phyloP scores from a whole-genome alignment of 2,888 invertebrate genomes.

The Pristionchus entomophagus region DNA sequence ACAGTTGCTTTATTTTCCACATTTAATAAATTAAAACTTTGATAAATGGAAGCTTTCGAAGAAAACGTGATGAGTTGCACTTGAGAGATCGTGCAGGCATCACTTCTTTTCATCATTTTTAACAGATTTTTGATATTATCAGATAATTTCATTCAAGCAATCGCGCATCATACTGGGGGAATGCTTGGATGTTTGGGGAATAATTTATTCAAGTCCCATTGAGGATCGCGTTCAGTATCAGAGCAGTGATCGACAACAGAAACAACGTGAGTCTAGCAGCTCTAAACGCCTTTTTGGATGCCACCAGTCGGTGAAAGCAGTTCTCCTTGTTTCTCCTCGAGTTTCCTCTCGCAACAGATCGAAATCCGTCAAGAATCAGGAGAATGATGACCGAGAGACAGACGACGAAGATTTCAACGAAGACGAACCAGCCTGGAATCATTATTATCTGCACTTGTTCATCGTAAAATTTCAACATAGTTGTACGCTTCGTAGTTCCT shows the following conservation, averaged over 20 bases:
- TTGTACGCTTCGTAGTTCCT: too few species aligned
- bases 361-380: not conserved
- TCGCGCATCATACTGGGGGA: too few species aligned
- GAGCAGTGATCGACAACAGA: not conserved
- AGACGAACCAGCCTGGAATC: slow-evolving; percentile 1
- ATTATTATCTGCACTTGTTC: not conserved
- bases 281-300: not conserved
- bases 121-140: too few species aligned
- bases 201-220: not conserved
- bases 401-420: not conserved
- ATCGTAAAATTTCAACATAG: too few species aligned
- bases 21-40: too few species aligned
- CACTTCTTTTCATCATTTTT: too few species aligned
- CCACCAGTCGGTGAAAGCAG: not conserved
- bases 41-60: too few species aligned
- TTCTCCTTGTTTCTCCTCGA: not conserved
- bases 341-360: not conserved
- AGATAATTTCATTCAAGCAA: too few species aligned
- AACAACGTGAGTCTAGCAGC: not conserved
- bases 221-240: not conserved
- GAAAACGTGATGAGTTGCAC: too few species aligned
- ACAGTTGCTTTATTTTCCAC: too few species aligned
- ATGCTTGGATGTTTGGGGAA: too few species aligned
- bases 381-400: not conserved
- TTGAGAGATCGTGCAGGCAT: too few species aligned